A percentile compares a stretch with the other conserved stretches of the same genome.
Conservation (phyloP, 2,888 invertebrate genomes). For the Linhomoeus sp. region DNA sequence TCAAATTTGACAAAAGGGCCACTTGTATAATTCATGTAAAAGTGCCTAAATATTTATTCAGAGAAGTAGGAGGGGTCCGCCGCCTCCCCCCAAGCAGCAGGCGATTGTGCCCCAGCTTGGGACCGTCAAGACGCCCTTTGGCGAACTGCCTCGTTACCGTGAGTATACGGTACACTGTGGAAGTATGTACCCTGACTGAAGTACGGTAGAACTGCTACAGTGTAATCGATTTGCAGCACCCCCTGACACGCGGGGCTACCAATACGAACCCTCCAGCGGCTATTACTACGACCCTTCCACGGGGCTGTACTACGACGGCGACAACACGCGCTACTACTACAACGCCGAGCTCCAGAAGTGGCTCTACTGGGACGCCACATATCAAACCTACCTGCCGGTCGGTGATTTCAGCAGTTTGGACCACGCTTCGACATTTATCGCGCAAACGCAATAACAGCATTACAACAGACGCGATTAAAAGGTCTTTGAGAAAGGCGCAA, state of each 20-base stretch:
- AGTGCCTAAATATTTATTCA: too few relatives aligned
- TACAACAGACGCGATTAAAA: too few relatives aligned
- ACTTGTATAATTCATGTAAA: too few relatives aligned
- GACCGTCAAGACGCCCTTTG: slow-evolving; percentile 10
- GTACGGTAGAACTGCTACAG: too few relatives aligned
- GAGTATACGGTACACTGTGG: background rate
- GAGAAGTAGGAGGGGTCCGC: too few relatives aligned
- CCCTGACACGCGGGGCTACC: slow-evolving; percentile 74
- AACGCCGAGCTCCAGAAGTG: slow-evolving; percentile 74
- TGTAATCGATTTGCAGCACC: slow-evolving; percentile 25
- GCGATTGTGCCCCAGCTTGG: slow-evolving; percentile 5
- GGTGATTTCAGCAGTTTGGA: too few relatives aligned
- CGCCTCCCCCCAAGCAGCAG: slow-evolving; percentile 3
- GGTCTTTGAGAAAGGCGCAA: too few relatives aligned
- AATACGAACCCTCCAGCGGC: slow-evolving; percentile 80
- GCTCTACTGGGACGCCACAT: slow-evolving; percentile 67
- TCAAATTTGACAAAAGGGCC: too few relatives aligned
- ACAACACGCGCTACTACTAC: slow-evolving; percentile 57
- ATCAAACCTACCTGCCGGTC: slow-evolving; percentile 31
- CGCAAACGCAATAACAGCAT: too few relatives aligned
- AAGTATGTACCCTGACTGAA: too few relatives aligned
- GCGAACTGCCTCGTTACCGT: slow-evolving; percentile 8
- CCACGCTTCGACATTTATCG: too few relatives aligned
- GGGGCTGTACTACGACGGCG: slow-evolving; percentile 83
- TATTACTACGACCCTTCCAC: slow-evolving; percentile 85